phyloP scores from a whole-genome alignment of 2,113 vertebrate genomes.

The Dissostichus mawsoni region DNA sequence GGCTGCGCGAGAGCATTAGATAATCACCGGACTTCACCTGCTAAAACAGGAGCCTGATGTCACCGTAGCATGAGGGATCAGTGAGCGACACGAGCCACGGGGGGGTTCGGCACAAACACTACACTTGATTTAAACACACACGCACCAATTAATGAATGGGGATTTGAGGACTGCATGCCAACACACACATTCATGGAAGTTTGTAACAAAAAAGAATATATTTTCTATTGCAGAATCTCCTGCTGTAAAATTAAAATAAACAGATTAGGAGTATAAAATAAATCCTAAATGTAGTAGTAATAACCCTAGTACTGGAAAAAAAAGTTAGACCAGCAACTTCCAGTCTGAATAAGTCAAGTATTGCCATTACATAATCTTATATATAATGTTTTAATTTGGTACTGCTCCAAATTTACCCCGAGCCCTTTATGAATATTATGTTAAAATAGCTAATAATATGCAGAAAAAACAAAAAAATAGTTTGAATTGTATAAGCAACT shows the following conservation, averaged over 20 bases:
- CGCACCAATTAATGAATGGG: constrained; percentile 5
- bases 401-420: background rate
- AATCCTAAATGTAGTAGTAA: background rate
- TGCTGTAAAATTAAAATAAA: background rate
- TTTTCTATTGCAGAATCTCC: background rate
- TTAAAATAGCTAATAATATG: background rate
- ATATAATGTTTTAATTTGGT: background rate
- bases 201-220: background rate
- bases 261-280: background rate
- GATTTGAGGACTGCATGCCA: constrained; percentile 28
- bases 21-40: constrained; percentile 69
- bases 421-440: background rate
- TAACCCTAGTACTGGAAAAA: background rate
- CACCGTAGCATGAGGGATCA: constrained; percentile 77
- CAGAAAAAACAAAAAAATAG: background rate
- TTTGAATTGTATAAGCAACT: background rate
- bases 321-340: background rate
- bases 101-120: constrained; percentile 55
- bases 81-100: constrained; percentile 65
- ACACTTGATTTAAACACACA: constrained; percentile 50
- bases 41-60: constrained; percentile 82
- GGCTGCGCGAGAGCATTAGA: constrained; percentile 57
- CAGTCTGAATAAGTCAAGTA: background rate
- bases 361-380: background rate
- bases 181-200: constrained; percentile 23